Evolutionary conservation across 2,888 invertebrate species (phyloP), one percentile per base, ranked within the genome.

Genomic region (Eupithecia tripunctaria): DNA sequence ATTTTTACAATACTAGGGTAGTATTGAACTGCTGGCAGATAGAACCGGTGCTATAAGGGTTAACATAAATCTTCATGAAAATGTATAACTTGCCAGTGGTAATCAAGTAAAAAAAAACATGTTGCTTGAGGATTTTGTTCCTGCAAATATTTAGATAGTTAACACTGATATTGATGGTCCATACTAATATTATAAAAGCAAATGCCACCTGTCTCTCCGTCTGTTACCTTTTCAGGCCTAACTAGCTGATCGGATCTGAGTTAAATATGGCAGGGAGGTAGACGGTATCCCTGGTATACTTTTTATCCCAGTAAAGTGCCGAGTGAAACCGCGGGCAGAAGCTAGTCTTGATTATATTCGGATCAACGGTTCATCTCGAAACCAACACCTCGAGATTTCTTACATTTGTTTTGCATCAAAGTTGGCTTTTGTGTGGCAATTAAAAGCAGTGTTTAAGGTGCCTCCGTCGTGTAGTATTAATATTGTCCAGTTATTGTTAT

Each of bases 1-100:
- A 67, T 72, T 76, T 74, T 77, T 76, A 73, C 66, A 63, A 74
- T 74, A 76, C 62, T 77, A 74, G 75, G 56, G 18, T 71, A 64
- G 18, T 72, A 69, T 68, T 62, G 51, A 67, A 60, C 71, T 77
- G 64, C 74, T 74, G 77, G 80, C 68, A 65, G 62, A 66, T 76
- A 68, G 71, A 76, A 71, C 73, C 67, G 80, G 80, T 80, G 80
- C 80, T 80, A 73, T 70, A 67, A 51, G 47, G 62, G 66, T 73
- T 74, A 64, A 74, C 74, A 76, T 74, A 75, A 74, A 76, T 67
- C 68, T 43, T 72, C 60, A 66, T 65, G 73, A 64, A 69, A 75
- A 70, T 75, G 68, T 72, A 65, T 67, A 27, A 66, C 65, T 68
- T 51, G 71, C 76, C 76, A 73, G 78, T 73, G 78, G 71, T 51